Conservation (phyloP, 2,888 invertebrate species). For the Nomada fucata region DNA sequence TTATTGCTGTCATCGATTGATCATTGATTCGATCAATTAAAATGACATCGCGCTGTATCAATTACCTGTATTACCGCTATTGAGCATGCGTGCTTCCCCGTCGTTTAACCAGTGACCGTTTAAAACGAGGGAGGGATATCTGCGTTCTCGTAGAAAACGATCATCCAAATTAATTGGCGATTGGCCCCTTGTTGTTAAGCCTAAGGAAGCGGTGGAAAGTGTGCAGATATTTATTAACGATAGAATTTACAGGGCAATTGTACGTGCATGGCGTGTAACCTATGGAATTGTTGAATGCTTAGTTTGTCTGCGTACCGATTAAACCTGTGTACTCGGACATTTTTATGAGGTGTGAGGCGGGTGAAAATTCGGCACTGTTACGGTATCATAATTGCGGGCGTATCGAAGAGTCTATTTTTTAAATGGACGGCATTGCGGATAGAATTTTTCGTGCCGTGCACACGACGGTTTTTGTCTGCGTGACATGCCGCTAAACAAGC, state of each 20-base stretch:
- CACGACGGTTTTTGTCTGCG: background rate
- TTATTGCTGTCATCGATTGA: background rate
- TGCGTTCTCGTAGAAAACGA: constrained; percentile 52
- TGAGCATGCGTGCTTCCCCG: constrained; percentile 73
- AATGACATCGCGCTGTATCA: background rate
- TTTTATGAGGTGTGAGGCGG: no score
- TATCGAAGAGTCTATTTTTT: background rate
- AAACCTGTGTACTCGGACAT: constrained; percentile 47
- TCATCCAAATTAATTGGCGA: constrained; percentile 78
- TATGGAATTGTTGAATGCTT: background rate
- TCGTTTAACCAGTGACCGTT: constrained; percentile 79
- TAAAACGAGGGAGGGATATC: constrained; percentile 72
- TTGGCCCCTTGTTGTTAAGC: constrained; percentile 68
- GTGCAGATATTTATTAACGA: background rate
- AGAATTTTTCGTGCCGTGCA: background rate
- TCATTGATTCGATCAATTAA: no score
- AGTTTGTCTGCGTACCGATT: constrained; percentile 32
- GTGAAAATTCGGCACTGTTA: background rate
- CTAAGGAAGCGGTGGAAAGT: constrained; percentile 30
- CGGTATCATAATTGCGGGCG: background rate
- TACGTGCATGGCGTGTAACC: background rate
- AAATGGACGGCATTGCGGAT: background rate
- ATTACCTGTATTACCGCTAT: constrained; percentile 74
- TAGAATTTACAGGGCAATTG: background rate
- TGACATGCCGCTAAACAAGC: constrained; percentile 25